Evolutionary conservation across 2,113 vertebrate genomes (phyloP).

Genomic region (Amphilophus citrinellus): DNA sequence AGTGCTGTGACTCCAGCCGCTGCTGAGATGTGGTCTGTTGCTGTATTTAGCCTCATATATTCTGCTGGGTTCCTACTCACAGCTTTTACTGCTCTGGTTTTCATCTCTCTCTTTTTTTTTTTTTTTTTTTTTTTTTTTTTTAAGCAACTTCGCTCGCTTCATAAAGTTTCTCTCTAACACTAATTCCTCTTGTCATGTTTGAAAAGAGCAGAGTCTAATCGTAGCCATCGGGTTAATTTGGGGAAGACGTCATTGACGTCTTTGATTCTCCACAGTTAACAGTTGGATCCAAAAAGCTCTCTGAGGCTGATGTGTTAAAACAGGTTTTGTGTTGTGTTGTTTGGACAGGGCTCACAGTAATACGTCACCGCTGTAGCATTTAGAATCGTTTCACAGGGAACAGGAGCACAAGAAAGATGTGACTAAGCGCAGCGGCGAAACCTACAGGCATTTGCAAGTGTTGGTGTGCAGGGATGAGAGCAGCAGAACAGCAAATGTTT

Average conservation of each 20-base stretch:
- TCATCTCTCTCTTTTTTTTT: constrained; percentile 37
- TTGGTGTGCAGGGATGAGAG: constrained; percentile 26
- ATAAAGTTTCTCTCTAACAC: constrained; percentile 21
- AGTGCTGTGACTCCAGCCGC: constrained; percentile 49
- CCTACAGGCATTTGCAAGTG: constrained; percentile 25
- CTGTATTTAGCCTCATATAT: constrained; percentile 80
- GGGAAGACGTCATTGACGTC: constrained; percentile 28
- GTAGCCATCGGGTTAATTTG: constrained; percentile 15
- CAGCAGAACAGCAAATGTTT: constrained; percentile 23
- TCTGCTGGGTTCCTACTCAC: constrained; percentile 67
- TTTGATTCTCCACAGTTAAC: constrained; percentile 8
- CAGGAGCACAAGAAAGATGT: constrained; percentile 5
- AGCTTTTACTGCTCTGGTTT: constrained; percentile 61
- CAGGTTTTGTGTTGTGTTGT: constrained; percentile 28
- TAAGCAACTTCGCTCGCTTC: constrained; percentile 43
- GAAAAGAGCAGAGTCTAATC: constrained; percentile 12
- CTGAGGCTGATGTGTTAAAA: constrained; percentile 3
- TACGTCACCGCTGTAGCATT: constrained; percentile 39
- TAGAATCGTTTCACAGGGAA: background rate
- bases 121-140: constrained; percentile 28
- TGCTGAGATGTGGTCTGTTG: constrained; percentile 51
- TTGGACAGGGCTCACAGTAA: constrained; percentile 2
- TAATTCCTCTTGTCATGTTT: constrained; percentile 13
- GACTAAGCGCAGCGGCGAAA: background rate
- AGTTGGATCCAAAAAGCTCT: constrained; percentile 8